phyloP scores from a whole-genome alignment of 2,888 invertebrate species.

The Chaitophorus viminalis region DNA sequence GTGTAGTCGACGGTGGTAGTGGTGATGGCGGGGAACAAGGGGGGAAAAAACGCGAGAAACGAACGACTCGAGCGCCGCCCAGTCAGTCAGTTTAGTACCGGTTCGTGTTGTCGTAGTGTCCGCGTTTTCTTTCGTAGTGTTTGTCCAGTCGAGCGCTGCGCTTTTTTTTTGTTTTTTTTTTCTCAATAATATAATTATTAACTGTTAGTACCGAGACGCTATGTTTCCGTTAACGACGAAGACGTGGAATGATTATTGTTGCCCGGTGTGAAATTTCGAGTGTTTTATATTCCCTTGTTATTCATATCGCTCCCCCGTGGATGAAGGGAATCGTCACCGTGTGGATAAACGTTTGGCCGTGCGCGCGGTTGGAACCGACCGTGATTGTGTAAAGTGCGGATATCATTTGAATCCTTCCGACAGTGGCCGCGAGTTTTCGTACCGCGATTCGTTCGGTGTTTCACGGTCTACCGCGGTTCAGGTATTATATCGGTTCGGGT shows the following conservation, averaged over 20 bases:
- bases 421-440: not conserved
- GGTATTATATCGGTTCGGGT: too few species aligned
- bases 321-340: too few species aligned
- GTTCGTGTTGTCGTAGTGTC: not conserved
- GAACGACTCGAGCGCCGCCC: slow-evolving; percentile 38
- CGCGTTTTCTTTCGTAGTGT: not conserved
- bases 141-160: not conserved
- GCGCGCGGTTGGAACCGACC: not conserved
- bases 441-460: not conserved
- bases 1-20: not conserved
- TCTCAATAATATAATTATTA: too few species aligned
- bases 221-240: not conserved
- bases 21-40: not conserved
- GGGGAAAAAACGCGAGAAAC: not conserved
- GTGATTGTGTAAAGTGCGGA: not conserved
- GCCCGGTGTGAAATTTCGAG: not conserved
- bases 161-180: not conserved
- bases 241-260: not conserved
- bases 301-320: not conserved
- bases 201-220: not conserved
- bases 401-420: too few species aligned
- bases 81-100: slow-evolving; percentile 43
- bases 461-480: not conserved
- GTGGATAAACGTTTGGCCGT: not conserved
- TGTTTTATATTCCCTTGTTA: not conserved